A percentile compares a stretch with the other conserved stretches of the same genome.
Conservation (phyloP, 2,797 vertebrate species). For the Parauchenoglanis punctatus region DNA sequence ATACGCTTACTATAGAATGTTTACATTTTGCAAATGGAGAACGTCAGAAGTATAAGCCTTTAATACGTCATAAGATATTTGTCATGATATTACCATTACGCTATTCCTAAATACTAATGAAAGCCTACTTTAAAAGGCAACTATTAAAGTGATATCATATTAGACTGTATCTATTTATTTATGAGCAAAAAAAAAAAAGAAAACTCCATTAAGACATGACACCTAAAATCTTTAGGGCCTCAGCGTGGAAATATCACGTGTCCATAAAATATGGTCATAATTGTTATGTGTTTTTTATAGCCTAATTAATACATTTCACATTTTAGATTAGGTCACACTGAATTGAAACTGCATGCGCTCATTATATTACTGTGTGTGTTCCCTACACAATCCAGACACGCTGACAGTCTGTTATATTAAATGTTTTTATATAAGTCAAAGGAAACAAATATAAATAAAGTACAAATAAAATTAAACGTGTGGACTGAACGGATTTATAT, state of each 20-base stretch:
- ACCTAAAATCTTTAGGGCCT: not conserved
- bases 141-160: not conserved
- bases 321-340: not conserved
- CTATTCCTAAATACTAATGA: not conserved
- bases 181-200: not conserved
- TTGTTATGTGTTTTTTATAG: not conserved
- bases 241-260: not conserved
- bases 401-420: not conserved
- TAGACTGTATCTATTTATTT: not conserved
- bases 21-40: not conserved
- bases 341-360: not conserved
- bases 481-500: no score
- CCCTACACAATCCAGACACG: not conserved
- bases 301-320: not conserved
- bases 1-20: not conserved
- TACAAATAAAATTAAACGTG: not conserved
- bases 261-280: not conserved
- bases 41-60: not conserved
- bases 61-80: not conserved
- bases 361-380: not conserved
- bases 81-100: not conserved
- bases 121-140: not conserved
- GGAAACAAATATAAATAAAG: not conserved
- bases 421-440: not conserved
- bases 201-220: not conserved